These are phyloP conservation scores for Otis tarda DNA, from an alignment of 2,113 vertebrate species.

Conservation along the genomic window DNA sequence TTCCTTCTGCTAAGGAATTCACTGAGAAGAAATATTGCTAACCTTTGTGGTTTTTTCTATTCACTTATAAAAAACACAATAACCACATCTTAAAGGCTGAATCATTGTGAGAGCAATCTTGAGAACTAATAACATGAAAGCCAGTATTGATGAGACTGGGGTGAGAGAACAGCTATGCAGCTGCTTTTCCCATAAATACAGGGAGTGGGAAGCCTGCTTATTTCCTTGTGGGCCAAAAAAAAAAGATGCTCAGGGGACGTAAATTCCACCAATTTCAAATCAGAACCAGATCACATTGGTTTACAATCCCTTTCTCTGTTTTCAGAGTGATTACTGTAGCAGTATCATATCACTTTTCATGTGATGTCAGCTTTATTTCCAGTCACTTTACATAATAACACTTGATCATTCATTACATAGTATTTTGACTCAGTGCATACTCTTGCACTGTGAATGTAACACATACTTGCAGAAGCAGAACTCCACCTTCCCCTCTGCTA, in stretches of 20 bases:
- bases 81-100: constrained; percentile 25
- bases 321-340: background rate
- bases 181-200: background rate
- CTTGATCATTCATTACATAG: background rate
- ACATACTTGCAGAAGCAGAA: background rate
- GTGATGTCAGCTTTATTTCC: background rate
- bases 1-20: constrained; percentile 32
- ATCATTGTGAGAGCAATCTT: background rate
- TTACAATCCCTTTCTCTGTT: background rate
- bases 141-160: background rate
- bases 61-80: background rate
- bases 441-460: background rate
- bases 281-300: background rate
- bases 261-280: background rate
- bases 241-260: background rate
- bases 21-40: background rate
- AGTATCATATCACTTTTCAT: background rate
- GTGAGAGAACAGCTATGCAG: background rate
- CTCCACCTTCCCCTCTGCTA: background rate
- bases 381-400: background rate
- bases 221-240: background rate
- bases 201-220: background rate
- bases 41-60: background rate
- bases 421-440: background rate
- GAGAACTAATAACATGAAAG: background rate